Evolutionary conservation across 2,797 vertebrate genomes (phyloP).

Genomic region (Capromys pilorides): DNA sequence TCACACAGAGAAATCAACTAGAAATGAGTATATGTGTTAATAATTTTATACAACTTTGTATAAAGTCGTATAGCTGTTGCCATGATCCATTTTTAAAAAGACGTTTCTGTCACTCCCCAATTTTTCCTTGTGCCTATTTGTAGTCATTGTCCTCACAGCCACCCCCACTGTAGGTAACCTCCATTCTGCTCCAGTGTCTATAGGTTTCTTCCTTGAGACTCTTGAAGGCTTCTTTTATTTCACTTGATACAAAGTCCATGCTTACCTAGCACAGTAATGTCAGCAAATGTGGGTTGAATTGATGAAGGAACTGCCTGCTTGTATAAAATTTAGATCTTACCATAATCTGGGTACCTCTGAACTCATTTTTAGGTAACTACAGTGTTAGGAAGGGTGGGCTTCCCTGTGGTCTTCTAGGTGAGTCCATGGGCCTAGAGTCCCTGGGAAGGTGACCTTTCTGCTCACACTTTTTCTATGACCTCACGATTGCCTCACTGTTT

Average conservation of each 20-base stretch:
- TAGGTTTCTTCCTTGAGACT: neutral
- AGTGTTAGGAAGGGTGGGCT: neutral
- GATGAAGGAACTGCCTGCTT: neutral
- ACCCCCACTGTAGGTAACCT: neutral
- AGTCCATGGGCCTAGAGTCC: neutral
- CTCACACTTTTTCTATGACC: neutral
- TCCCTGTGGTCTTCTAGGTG: neutral
- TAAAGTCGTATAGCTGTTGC: neutral
- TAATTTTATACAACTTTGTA: neutral
- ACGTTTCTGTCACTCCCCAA: neutral
- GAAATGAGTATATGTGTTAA: neutral
- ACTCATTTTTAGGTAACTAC: neutral
- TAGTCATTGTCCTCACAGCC: neutral
- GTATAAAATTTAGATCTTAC: neutral
- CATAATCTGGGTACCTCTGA: neutral
- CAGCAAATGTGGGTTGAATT: neutral
- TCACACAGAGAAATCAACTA: neutral
- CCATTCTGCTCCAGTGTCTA: neutral
- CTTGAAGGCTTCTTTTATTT: neutral
- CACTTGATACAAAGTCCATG: neutral
- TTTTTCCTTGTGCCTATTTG: neutral
- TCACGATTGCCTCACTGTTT: neutral
- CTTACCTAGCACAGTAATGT: neutral
- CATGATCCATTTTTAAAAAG: neutral
- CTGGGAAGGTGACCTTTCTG: neutral